These are phyloP conservation scores for Jordanella pulchra DNA, from an alignment of 2,797 vertebrate species.

Conservation along the genomic window DNA sequence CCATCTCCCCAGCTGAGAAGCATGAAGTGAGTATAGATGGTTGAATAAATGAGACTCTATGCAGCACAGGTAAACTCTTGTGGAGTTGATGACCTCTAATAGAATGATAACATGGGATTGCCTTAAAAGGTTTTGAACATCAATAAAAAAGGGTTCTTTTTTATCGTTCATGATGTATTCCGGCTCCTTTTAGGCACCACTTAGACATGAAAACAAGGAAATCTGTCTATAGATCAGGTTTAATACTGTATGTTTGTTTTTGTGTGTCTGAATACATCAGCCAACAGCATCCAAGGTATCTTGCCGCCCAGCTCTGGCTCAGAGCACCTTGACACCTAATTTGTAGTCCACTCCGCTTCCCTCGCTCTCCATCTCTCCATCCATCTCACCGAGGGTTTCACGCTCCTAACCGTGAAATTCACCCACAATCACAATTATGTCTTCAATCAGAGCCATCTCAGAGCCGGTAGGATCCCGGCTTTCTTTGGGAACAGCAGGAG, in stretches of 20 bases:
- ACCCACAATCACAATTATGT: constrained; percentile 77
- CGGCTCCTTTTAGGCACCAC: neutral
- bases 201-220: neutral
- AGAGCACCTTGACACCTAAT: constrained; percentile 56
- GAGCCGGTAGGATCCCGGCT: constrained; percentile 56
- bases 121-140: neutral
- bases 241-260: constrained; percentile 18
- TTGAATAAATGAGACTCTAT: neutral
- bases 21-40: neutral
- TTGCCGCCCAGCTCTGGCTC: constrained; percentile 40
- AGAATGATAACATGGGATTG: neutral
- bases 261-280: constrained; percentile 14
- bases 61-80: neutral
- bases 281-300: constrained; percentile 37
- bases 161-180: neutral
- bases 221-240: neutral
- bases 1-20: neutral
- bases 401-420: constrained; percentile 78
- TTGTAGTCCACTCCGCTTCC: constrained; percentile 50
- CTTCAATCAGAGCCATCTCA: constrained; percentile 79
- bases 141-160: neutral
- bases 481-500: constrained; percentile 59
- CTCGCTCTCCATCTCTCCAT: constrained; percentile 60
- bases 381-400: constrained; percentile 74
- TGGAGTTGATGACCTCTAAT: neutral